Evolutionary conservation across 2,888 invertebrate species (phyloP).

Genomic region (Pammene aurita): DNA sequence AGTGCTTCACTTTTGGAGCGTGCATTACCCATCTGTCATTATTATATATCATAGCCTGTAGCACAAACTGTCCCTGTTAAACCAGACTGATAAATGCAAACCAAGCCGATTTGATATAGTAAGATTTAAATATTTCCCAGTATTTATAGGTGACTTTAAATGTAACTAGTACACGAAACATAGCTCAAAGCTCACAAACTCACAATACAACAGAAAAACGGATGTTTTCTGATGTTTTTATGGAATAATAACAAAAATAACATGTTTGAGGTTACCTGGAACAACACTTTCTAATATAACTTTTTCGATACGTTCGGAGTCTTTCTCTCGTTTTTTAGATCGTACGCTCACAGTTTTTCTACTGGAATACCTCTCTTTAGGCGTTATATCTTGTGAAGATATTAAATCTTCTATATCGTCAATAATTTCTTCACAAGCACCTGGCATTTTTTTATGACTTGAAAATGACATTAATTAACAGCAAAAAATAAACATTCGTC

Average conservation of each 20-base stretch:
- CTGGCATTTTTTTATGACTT: conserved; percentile 73
- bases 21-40: too few species aligned
- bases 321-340: conserved; percentile 79
- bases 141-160: background rate
- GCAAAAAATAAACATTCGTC: conserved; percentile 4
- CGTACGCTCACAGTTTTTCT: conserved; percentile 88
- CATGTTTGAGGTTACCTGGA: conserved; percentile 77
- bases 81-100: too few species aligned
- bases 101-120: background rate
- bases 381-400: conserved; percentile 90
- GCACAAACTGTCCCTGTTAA: too few species aligned
- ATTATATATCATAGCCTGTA: too few species aligned
- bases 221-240: background rate
- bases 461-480: conserved; percentile 9
- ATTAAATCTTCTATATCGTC: conserved; percentile 94
- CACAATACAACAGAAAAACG: background rate
- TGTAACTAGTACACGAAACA: background rate
- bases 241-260: conserved; percentile 6
- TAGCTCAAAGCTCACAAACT: background rate
- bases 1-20: too few species aligned
- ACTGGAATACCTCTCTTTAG: conserved; percentile 89
- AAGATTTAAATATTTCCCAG: background rate
- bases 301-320: conserved; percentile 69
- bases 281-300: conserved; percentile 83
- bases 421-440: conserved; percentile 86